Conservation (phyloP, 2,888 invertebrate genomes). For the Tinea semifulvella region DNA sequence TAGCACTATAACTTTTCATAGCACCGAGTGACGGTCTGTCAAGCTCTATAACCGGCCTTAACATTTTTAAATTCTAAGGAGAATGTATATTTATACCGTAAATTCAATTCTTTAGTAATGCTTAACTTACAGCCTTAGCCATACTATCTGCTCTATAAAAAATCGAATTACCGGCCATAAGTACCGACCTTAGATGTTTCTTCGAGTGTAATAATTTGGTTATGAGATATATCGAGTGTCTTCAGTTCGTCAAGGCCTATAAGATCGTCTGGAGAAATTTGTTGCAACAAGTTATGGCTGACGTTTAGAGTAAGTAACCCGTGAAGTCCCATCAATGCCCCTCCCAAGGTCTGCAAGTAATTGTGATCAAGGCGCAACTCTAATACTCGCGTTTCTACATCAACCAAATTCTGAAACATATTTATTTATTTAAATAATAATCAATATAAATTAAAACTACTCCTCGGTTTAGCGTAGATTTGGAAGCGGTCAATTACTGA, state of each 20-base stretch:
- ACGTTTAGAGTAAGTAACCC: constrained; percentile 77
- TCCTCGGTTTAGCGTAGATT: too few relatives aligned
- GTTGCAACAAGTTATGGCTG: constrained; percentile 77
- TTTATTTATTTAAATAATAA: neutral
- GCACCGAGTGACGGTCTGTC: too few relatives aligned
- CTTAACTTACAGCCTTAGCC: too few relatives aligned
- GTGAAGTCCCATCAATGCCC: constrained; percentile 78
- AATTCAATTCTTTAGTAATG: too few relatives aligned
- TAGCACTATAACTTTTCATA: too few relatives aligned
- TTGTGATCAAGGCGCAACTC: constrained; percentile 81
- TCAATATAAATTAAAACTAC: too few relatives aligned
- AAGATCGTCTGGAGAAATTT: constrained; percentile 80
- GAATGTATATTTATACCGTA: too few relatives aligned
- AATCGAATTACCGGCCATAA: too few relatives aligned
- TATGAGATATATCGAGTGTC: constrained; percentile 80
- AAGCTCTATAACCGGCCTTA: too few relatives aligned
- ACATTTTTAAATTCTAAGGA: too few relatives aligned
- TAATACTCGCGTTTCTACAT: constrained; percentile 75
- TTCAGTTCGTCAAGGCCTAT: constrained; percentile 79
- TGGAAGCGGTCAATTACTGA: too few relatives aligned
- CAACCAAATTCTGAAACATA: constrained; percentile 74
- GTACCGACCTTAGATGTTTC: constrained; percentile 82
- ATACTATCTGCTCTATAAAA: too few relatives aligned
- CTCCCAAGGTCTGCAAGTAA: constrained; percentile 73
- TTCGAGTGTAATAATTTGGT: constrained; percentile 78